phyloP scores from a whole-genome alignment of 2,888 invertebrate species.

The Craniophora ligustri region DNA sequence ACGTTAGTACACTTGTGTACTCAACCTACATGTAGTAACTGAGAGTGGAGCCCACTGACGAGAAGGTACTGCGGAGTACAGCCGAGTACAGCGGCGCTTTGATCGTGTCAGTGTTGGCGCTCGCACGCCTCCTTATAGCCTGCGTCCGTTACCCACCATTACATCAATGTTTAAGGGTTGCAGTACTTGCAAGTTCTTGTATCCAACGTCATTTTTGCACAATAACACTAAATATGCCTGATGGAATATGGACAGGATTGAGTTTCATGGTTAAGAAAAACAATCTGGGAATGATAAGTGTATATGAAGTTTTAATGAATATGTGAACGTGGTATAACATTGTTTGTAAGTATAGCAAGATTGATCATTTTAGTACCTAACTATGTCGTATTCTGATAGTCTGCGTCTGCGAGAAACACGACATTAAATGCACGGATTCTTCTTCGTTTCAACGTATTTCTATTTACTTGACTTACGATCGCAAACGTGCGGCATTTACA shows the following conservation, averaged over 20 bases:
- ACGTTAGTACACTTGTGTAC: conserved; percentile 17
- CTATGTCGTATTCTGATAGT: no score
- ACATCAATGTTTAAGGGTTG: conserved; percentile 29
- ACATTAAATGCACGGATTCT: no score
- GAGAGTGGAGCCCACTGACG: conserved; percentile 46
- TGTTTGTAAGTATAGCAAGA: no score
- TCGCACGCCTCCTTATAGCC: conserved; percentile 55
- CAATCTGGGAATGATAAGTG: conserved; percentile 26
- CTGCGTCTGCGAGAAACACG: no score
- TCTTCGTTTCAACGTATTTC: no score
- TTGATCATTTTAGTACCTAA: no score
- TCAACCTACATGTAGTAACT: conserved; percentile 46
- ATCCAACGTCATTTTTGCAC: conserved; percentile 33
- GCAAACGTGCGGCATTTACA: no score
- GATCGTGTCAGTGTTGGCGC: conserved; percentile 69
- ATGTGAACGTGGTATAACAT: background rate
- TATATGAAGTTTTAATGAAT: background rate
- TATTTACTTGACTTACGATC: no score
- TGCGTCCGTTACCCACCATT: conserved; percentile 40
- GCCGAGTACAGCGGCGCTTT: conserved; percentile 67
- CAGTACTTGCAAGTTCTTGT: conserved; percentile 21
- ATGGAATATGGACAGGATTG: conserved; percentile 10
- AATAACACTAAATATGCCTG: conserved; percentile 45
- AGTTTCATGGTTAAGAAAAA: conserved; percentile 34
- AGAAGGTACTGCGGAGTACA: no score